Evolutionary conservation across 2,888 invertebrate genomes (phyloP).

Genomic region (Cylloceria caligata): DNA sequence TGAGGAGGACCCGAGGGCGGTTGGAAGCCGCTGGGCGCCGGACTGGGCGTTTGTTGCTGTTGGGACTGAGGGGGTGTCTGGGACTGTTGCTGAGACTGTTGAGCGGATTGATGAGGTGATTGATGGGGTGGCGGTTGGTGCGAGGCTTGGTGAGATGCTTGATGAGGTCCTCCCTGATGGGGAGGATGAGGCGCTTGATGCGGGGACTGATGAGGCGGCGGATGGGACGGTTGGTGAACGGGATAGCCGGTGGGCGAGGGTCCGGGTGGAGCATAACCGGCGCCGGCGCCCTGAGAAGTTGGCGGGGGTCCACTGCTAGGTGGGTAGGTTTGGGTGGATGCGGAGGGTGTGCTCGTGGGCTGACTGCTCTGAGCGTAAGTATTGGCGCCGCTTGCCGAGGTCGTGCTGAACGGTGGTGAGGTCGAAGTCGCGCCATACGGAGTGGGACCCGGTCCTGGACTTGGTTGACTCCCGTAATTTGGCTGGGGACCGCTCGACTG

Average conservation of each 20-base stretch:
- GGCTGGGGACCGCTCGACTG: constrained; percentile 84
- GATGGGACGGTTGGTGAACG: constrained; percentile 83
- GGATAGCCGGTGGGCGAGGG: constrained; percentile 89
- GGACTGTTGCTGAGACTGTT: constrained; percentile 77
- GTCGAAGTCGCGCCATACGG: constrained; percentile 83
- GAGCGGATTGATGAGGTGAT: constrained; percentile 86
- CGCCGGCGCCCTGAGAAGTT: constrained; percentile 81
- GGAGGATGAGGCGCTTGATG: constrained; percentile 83
- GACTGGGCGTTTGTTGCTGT: constrained; percentile 85
- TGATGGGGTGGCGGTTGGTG: constrained; percentile 83
- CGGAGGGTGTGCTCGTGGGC: constrained; percentile 84
- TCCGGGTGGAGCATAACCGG: constrained; percentile 86
- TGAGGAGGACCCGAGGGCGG: constrained; percentile 82
- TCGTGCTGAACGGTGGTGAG: constrained; percentile 83
- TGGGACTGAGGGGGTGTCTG: constrained; percentile 75
- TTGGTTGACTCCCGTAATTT: constrained; percentile 87
- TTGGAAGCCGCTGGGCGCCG: constrained; percentile 86
- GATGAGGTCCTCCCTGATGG: constrained; percentile 77
- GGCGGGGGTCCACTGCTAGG: constrained; percentile 85
- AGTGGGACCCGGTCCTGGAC: constrained; percentile 84
- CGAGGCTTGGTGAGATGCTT: constrained; percentile 76
- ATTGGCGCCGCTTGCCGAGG: constrained; percentile 79
- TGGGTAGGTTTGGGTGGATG: constrained; percentile 87
- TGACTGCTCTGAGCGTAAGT: constrained; percentile 83
- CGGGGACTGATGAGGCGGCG: constrained; percentile 80